Percentiles rank a stretch among this genome's conserved stretches.
These are phyloP conservation scores for Crotophaga sulcirostris DNA, from an alignment of 2,113 vertebrate species.

Conservation along the genomic window DNA sequence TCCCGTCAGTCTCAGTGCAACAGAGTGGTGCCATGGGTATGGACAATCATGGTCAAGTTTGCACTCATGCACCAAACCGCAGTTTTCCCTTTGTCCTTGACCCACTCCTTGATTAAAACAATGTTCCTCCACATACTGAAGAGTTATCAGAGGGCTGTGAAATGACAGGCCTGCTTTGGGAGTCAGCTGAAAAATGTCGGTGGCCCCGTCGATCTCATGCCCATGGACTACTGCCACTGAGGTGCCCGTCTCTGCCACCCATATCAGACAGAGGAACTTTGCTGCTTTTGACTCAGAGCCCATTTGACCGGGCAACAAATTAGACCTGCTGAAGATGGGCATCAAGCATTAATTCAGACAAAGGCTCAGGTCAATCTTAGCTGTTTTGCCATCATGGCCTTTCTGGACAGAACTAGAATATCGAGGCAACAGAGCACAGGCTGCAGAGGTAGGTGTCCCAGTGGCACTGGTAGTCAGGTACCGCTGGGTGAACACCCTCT, in stretches of 20 bases:
- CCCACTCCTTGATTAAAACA: neutral
- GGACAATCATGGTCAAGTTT: accelerated
- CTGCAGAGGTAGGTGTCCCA: neutral
- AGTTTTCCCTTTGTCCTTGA: neutral
- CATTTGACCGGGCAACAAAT: neutral
- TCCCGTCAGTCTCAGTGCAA: neutral
- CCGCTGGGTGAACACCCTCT: neutral
- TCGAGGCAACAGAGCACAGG: neutral
- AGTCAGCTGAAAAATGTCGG: neutral
- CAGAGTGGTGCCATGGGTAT: neutral
- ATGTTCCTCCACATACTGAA: neutral
- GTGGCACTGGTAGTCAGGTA: neutral
- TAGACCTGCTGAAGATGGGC: neutral
- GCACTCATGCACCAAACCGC: neutral
- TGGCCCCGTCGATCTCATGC: neutral
- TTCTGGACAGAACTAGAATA: neutral
- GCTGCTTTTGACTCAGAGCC: neutral
- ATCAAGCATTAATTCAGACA: neutral
- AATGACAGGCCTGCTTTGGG: neutral
- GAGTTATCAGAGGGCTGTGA: neutral
- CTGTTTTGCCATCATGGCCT: neutral
- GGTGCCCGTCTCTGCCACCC: neutral
- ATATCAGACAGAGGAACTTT: neutral
- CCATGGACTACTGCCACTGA: neutral
- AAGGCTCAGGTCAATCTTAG: neutral